Percentiles rank a stretch among this genome's conserved stretches.
Conservation (phyloP, 1,140 invertebrate species). For the Drosophila parvula region DNA sequence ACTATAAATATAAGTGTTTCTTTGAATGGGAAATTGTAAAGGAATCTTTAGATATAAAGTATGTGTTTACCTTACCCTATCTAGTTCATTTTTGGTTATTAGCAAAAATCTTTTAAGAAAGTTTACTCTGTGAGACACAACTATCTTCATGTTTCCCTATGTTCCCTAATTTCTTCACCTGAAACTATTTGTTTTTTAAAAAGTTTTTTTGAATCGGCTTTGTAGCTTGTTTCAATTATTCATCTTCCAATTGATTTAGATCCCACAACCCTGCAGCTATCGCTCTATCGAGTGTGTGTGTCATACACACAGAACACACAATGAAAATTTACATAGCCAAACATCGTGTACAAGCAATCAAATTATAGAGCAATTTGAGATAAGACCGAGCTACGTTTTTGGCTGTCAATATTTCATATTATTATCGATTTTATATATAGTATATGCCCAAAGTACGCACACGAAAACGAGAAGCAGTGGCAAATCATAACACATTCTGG, state of each 20-base stretch:
- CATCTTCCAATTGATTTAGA: slow-evolving; percentile 17
- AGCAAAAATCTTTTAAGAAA: not conserved
- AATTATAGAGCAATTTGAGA: slow-evolving; percentile 47
- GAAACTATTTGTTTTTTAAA: slow-evolving; percentile 1
- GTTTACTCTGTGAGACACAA: not conserved
- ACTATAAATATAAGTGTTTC: no score
- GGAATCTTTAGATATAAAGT: not conserved
- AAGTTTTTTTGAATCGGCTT: not conserved
- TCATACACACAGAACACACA: slow-evolving; percentile 1
- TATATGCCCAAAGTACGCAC: not conserved
- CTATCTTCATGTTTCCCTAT: not conserved
- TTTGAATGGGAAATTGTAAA: no score
- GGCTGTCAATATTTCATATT: slow-evolving; percentile 54
- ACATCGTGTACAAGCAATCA: slow-evolving; percentile 39
- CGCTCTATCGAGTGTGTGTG: not conserved
- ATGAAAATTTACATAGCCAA: slow-evolving; percentile 21
- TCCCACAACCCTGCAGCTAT: not conserved
- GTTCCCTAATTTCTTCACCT: not conserved
- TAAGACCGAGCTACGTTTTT: slow-evolving; percentile 23
- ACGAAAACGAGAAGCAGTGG: slow-evolving; percentile 23
- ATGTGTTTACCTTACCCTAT: not conserved
- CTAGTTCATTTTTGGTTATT: not conserved
- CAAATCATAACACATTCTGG: slow-evolving; percentile 43
- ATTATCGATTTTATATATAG: slow-evolving; percentile 51
- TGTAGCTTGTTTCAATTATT: slow-evolving; percentile 6